Percentiles rank a stretch among this genome's conserved stretches.
Evolutionary conservation across 2,113 vertebrate genomes (phyloP).

Genomic region (Corynorhinus townsendii): DNA sequence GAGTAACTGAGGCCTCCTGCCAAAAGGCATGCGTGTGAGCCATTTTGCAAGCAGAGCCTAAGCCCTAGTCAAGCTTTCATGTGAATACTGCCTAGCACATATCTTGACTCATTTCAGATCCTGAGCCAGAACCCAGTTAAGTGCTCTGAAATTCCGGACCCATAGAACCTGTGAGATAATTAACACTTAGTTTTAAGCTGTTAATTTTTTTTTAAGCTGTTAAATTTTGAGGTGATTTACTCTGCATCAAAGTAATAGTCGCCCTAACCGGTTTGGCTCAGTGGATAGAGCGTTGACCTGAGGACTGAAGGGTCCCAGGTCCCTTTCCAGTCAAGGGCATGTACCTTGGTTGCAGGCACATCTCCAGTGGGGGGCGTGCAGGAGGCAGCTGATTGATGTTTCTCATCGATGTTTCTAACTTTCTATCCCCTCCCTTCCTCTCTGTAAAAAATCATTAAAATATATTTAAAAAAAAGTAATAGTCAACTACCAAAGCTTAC

Average conservation of each 20-base stretch:
- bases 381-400: too few relatives aligned
- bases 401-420: too few relatives aligned
- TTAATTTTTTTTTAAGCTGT: not conserved
- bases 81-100: not conserved
- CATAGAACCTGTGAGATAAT: not conserved
- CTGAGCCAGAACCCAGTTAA: not conserved
- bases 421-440: too few relatives aligned
- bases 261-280: too few relatives aligned
- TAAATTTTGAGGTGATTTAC: not conserved
- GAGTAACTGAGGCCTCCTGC: not conserved
- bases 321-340: too few relatives aligned
- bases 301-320: too few relatives aligned
- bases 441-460: too few relatives aligned
- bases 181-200: not conserved
- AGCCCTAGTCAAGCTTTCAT: not conserved
- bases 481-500: not conserved
- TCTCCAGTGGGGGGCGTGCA: too few relatives aligned
- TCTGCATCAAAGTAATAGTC: not conserved
- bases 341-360: too few relatives aligned
- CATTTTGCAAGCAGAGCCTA: not conserved
- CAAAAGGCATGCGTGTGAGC: not conserved
- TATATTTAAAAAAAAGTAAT: not conserved
- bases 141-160: not conserved
- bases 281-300: too few relatives aligned
- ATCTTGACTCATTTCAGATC: not conserved